Evolutionary conservation across 1,140 invertebrate genomes (phyloP).

Genomic region (Pteromalus puparum): DNA sequence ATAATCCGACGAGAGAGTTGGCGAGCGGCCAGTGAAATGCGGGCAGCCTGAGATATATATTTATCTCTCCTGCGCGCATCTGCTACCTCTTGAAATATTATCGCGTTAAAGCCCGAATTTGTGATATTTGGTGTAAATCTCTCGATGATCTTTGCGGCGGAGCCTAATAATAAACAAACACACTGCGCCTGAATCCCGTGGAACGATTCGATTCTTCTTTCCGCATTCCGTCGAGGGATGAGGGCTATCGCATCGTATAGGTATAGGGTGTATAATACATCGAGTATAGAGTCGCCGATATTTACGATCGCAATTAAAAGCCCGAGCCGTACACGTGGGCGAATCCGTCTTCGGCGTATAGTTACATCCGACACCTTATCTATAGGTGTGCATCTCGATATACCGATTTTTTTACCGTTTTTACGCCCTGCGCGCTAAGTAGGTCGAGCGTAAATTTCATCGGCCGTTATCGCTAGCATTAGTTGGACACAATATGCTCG

Average conservation of each 20-base stretch:
- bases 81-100: neutral
- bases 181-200: neutral
- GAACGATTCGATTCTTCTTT: neutral
- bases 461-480: neutral
- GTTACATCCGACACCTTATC: neutral
- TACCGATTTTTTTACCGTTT: neutral
- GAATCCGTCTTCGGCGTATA: slow-evolving; percentile 20
- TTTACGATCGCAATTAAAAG: slow-evolving; percentile 70
- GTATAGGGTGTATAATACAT: neutral
- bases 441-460: neutral
- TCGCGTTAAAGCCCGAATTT: neutral
- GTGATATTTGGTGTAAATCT: neutral
- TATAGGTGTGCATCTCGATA: neutral
- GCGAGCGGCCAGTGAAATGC: slow-evolving; percentile 23
- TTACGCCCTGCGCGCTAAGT: neutral
- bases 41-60: slow-evolving; percentile 22
- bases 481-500: neutral
- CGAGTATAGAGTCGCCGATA: slow-evolving; percentile 54
- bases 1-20: neutral
- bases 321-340: slow-evolving; percentile 52
- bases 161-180: neutral
- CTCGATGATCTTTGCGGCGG: too few species aligned
- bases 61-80: slow-evolving; percentile 23
- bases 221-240: slow-evolving; percentile 11
- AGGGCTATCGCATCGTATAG: too few species aligned